Evolutionary conservation across 2,888 invertebrate species (phyloP).

Genomic region (Athalia cordata): DNA sequence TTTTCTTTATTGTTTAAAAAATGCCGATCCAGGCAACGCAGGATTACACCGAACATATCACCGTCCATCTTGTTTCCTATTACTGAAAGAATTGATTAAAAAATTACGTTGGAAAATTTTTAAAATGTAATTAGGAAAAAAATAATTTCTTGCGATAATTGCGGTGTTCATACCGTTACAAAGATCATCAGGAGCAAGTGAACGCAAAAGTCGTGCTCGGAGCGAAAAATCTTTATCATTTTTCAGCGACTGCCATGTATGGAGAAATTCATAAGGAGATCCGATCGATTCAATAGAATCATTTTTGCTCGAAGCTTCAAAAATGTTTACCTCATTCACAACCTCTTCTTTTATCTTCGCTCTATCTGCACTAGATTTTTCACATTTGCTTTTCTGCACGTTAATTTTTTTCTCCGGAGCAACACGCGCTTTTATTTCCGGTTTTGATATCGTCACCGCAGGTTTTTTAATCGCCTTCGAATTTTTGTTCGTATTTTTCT

Average conservation of each 20-base stretch:
- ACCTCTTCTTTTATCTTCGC: background rate
- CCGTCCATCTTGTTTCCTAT: conserved; percentile 72
- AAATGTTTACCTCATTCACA: conserved; percentile 3
- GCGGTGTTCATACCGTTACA: conserved; percentile 51
- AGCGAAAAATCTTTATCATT: conserved; percentile 61
- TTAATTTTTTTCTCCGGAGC: conserved; percentile 1
- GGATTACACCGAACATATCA: conserved; percentile 68
- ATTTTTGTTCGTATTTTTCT: background rate
- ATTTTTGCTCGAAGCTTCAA: too few species aligned
- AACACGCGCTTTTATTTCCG: background rate
- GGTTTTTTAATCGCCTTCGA: background rate
- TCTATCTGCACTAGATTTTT: conserved; percentile 2
- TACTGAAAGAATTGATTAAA: conserved; percentile 60
- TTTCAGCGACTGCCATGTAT: conserved; percentile 68
- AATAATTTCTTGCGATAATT: background rate
- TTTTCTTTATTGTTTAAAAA: conserved; percentile 66
- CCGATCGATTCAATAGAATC: conserved; percentile 48
- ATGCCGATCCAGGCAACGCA: conserved; percentile 69
- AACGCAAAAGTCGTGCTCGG: conserved; percentile 68
- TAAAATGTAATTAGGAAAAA: conserved; percentile 45
- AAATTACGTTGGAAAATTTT: background rate
- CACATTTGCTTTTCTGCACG: background rate
- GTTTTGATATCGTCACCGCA: background rate
- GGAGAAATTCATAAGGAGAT: conserved; percentile 70
- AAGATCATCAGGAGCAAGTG: conserved; percentile 59